These are phyloP conservation scores for Lysandra coridon DNA, from an alignment of 2,888 invertebrate species.

Conservation along the genomic window DNA sequence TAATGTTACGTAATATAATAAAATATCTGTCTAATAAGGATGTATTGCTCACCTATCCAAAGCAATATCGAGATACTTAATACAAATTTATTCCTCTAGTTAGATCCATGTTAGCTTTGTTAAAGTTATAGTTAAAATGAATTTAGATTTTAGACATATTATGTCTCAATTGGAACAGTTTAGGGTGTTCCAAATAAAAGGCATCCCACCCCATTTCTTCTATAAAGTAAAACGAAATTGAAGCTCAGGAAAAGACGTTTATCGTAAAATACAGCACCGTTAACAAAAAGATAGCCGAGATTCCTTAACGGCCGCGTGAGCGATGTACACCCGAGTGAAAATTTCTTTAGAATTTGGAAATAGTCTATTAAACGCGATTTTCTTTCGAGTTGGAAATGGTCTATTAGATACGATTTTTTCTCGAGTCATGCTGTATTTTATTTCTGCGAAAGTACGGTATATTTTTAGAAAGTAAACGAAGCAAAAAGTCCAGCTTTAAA, in stretches of 20 bases:
- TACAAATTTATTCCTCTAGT: too few relatives aligned
- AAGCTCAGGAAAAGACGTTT: conserved; percentile 54
- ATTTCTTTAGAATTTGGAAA: conserved; percentile 26
- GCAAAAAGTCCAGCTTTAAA: conserved; percentile 6
- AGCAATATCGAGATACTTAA: too few relatives aligned
- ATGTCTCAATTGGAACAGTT: background rate
- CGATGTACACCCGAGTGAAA: conserved; percentile 27
- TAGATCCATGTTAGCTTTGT: background rate
- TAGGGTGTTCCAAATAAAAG: background rate
- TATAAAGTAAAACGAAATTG: conserved; percentile 39
- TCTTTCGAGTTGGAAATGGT: conserved; percentile 19
- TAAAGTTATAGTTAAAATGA: background rate
- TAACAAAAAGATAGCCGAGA: conserved; percentile 58
- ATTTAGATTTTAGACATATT: background rate
- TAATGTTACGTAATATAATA: too few relatives aligned
- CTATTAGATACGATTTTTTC: conserved; percentile 8
- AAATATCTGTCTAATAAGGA: too few relatives aligned
- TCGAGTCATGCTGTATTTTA: conserved; percentile 19
- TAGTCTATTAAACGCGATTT: conserved; percentile 22
- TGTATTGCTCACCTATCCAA: too few relatives aligned
- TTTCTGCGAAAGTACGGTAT: conserved; percentile 2
- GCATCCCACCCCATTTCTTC: conserved; percentile 8
- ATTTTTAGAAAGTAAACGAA: conserved; percentile 12
- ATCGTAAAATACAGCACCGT: conserved; percentile 61
- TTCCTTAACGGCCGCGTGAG: conserved; percentile 40